Evolutionary conservation across 2,113 vertebrate genomes (phyloP), one percentile per base, ranked within the genome.

Genomic region (Mormyrus iriodes): DNA sequence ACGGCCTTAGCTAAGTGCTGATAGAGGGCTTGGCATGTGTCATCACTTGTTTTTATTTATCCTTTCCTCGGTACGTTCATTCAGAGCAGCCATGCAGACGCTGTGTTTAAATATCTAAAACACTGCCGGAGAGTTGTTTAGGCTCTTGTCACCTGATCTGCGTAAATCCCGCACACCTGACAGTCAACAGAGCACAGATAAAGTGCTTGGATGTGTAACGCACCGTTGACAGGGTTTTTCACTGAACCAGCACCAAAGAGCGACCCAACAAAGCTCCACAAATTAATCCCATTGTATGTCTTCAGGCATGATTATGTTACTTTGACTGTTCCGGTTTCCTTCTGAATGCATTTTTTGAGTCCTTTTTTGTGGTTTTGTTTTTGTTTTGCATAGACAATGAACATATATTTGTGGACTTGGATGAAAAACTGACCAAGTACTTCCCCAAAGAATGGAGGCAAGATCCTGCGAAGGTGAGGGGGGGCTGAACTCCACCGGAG

Each of bases 371-470:
- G 91, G 58, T 90, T 90, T 93, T 69, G 92, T 85, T 89, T 76
- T 91, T 48, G 44, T 65, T 46, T 90, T 10, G 90, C 91, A 21
- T 89, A 98, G 97, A 98, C 93, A 96, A 97, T 69, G 97, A 98
- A 90, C 95, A 97, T 89, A 94, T 97, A 88, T 98, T 97, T 92
- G 93, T 98, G 91, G 97, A 99, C 90, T 90, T 98, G 94, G 96
- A 97, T 76, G 97, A 97, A 93, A 98, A 97, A 90, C 95, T 99
- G 87, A 96, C 93, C 53, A 97, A 96, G 91, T 98, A 97, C 93
- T 98, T 98, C 89, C 93, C 95, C 4, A 97, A 97, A 94, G 97
- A 98, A 88, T 97, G 97, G 97, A 97, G 96, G 93, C 96, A 94
- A 91, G 96, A 97, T 10, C 89, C 88, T 0, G 93, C 42, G 27